Percentiles rank a stretch among this genome's conserved stretches.
These are phyloP conservation scores for Siniperca chuatsi DNA, from an alignment of 2,113 vertebrate species.

Conservation along the genomic window DNA sequence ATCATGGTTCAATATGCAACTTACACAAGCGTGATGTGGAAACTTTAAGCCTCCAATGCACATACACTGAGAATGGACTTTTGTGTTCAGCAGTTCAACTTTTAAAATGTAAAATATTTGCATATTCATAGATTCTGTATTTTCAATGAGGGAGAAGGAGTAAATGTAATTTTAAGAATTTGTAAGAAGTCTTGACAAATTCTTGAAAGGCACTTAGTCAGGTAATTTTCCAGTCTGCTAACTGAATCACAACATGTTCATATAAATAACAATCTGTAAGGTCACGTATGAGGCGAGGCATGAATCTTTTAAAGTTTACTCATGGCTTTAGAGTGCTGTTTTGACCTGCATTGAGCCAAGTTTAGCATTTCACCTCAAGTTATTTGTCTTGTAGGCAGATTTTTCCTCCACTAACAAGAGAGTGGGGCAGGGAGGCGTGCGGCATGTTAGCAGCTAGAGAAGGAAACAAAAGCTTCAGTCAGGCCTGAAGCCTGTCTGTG, in stretches of 20 bases:
- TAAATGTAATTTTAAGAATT: neutral
- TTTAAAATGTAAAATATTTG: neutral
- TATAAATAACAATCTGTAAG: neutral
- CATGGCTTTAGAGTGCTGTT: neutral
- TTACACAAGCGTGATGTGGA: neutral
- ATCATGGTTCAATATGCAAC: neutral
- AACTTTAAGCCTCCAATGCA: neutral
- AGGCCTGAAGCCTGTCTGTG: slow-evolving; percentile 53
- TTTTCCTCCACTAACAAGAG: slow-evolving; percentile 21
- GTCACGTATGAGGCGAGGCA: neutral
- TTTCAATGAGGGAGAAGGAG: neutral
- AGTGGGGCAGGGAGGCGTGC: slow-evolving; percentile 44
- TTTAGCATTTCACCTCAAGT: slow-evolving; percentile 27
- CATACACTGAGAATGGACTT: no score
- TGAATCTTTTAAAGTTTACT: neutral
- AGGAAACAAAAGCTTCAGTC: slow-evolving; percentile 79
- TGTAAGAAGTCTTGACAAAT: neutral
- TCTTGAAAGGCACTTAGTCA: neutral
- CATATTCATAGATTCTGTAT: neutral
- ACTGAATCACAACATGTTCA: slow-evolving; percentile 1
- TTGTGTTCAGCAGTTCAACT: no score
- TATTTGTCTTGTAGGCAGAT: slow-evolving; percentile 39
- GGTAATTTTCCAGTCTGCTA: slow-evolving; percentile 18
- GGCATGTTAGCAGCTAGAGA: slow-evolving; percentile 39
- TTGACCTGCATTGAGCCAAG: slow-evolving; percentile 30